These are phyloP conservation scores for Calameuta pallipes DNA, from an alignment of 2,888 invertebrate species.

Conservation along the genomic window DNA sequence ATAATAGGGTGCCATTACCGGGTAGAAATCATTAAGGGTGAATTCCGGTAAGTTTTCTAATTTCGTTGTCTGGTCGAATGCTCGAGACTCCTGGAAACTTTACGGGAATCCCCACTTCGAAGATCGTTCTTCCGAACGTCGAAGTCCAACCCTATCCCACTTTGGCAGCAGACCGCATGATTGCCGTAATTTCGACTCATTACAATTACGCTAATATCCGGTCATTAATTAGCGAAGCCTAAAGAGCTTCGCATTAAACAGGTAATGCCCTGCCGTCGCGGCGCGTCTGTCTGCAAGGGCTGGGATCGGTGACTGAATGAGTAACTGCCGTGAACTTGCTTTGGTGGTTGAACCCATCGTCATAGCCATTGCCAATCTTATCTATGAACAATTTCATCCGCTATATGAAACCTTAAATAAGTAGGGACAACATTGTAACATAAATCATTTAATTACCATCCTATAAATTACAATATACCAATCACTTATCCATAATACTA, in stretches of 20 bases:
- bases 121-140: conserved; percentile 27
- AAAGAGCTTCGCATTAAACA: conserved; percentile 61
- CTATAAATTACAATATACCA: background rate
- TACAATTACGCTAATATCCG: conserved; percentile 63
- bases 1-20: background rate
- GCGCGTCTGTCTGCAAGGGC: conserved; percentile 30
- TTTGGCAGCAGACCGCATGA: conserved; percentile 56
- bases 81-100: background rate
- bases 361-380: background rate
- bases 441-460: background rate
- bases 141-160: conserved; percentile 24
- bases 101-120: conserved; percentile 30
- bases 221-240: conserved; percentile 61
- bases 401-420: background rate
- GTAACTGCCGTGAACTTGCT: conserved; percentile 1
- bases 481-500: background rate
- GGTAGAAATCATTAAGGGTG: background rate
- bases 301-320: conserved; percentile 10
- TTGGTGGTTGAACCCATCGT: background rate
- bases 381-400: background rate
- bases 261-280: conserved; percentile 59
- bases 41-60: background rate
- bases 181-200: conserved; percentile 58
- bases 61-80: background rate
- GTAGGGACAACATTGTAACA: background rate